Percentiles rank a stretch among this genome's conserved stretches.
Conservation (phyloP, 2,888 invertebrate genomes). For the Listrodromus nycthemerus region DNA sequence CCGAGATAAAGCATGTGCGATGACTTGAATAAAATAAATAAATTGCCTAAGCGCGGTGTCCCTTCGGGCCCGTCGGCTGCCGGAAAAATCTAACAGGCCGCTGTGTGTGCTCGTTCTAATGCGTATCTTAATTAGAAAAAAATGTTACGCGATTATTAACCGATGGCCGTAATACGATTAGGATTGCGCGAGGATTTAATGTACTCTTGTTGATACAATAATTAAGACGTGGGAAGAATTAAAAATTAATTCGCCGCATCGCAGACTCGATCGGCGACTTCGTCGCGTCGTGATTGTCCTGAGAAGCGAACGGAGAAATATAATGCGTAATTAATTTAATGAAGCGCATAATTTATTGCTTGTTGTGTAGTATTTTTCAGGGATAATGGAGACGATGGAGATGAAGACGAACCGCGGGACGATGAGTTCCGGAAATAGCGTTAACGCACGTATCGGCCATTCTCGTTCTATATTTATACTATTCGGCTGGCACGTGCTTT, state of each 20-base stretch:
- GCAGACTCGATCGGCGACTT: not conserved
- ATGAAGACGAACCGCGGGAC: conserved; percentile 59
- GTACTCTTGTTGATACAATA: not conserved
- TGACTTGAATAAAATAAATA: conserved; percentile 30
- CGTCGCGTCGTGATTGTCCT: not conserved
- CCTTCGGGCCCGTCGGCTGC: not conserved
- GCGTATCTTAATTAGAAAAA: conserved; percentile 1
- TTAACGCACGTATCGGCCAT: conserved; percentile 64
- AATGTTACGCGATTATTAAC: not conserved
- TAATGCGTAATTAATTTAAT: not conserved
- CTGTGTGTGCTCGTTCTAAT: not conserved
- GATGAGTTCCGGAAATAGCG: conserved; percentile 66
- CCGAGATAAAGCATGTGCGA: conserved; percentile 39
- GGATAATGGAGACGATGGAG: not conserved
- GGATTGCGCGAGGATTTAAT: not conserved
- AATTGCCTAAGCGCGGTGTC: conserved; percentile 16
- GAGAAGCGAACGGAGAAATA: not conserved
- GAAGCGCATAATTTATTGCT: not conserved
- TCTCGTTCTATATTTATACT: conserved; percentile 66
- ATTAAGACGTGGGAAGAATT: not conserved
- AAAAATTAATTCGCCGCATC: not conserved
- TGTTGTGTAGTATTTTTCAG: not conserved
- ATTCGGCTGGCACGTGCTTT: conserved; percentile 44
- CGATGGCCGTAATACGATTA: conserved; percentile 21
- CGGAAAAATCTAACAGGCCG: conserved; percentile 3